Evolutionary conservation across 2,113 vertebrate species (phyloP), one percentile per base, ranked within the genome.

Genomic region (Grammomys dolichurus): DNA sequence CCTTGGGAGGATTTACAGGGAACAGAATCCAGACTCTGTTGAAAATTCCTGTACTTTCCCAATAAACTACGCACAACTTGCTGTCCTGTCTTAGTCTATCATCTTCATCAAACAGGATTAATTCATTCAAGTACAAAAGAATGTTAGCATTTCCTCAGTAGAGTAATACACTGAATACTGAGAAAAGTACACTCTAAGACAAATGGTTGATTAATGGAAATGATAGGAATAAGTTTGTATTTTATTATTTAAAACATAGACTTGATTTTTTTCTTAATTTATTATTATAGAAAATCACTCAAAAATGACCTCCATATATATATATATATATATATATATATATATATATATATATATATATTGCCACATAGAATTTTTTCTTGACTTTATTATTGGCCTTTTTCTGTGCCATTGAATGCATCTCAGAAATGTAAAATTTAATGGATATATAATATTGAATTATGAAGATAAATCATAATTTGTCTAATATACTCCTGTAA

Each of bases 171-270:
- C 56, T 87, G 84, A 86, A 84, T 1, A 67, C 76, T 10, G 40
- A 90, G 56, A 92, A 84, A 56, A 82, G 63, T 91, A 48, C 22
- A 60, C 16, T 75, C 12, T 31, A 69, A 78, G 67, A 92, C 5
- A 63, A 7, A 63, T 54, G 40, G 22, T 33, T 77, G 65, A 82
- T 91, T 96, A 94, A 78, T 90, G 77, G 69, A 93, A 92, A 87
- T 56, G 36, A 97, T 72, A 93, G 82, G 60, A 89, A 85, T 87
- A 95, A 46, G 94, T 92, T 78, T 91, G 56, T 78, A 24, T 65
- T 93, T 58, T 56, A 89, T 93, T 94, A 92, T 93, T 96, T 95
- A 19, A 93, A 95, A 95, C 89, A 36, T 31, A 76, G 48, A 93
- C 70, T 91, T 93, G 86, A 51, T 54, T 78, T 3, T 3, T 95